Evolutionary conservation across 1,140 invertebrate genomes (phyloP).

Genomic region (Drosophila paulistorum): DNA sequence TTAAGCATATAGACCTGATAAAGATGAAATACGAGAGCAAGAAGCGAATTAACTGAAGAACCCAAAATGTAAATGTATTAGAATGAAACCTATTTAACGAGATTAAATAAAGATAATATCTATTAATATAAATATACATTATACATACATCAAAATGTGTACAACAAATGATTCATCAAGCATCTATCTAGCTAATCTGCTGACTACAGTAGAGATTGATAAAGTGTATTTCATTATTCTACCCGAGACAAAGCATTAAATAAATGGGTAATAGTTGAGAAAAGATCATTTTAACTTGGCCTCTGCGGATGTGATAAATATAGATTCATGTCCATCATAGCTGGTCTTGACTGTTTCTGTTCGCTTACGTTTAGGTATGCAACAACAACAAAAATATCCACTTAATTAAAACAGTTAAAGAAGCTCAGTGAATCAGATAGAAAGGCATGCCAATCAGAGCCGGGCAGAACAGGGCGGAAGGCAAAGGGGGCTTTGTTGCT

Average conservation of each 20-base stretch:
- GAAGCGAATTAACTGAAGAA: conserved; percentile 29
- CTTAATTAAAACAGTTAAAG: conserved; percentile 18
- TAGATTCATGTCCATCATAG: background rate
- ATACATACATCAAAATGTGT: background rate
- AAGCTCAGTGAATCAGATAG: conserved; percentile 31
- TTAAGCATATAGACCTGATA: conserved; percentile 15
- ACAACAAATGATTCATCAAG: background rate
- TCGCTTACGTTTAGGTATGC: background rate
- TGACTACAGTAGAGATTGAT: too few species aligned
- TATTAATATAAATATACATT: conserved; percentile 5
- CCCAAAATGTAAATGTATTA: conserved; percentile 58
- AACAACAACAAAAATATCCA: background rate
- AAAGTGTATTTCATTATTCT: too few species aligned
- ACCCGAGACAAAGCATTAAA: too few species aligned
- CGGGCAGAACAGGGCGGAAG: too few species aligned
- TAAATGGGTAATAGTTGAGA: too few species aligned
- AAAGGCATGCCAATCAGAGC: conserved; percentile 55
- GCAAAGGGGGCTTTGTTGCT: too few species aligned
- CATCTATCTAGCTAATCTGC: too few species aligned
- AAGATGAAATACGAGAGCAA: background rate
- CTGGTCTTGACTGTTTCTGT: background rate
- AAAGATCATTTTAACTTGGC: too few species aligned
- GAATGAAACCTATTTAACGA: conserved; percentile 67
- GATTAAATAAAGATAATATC: conserved; percentile 72
- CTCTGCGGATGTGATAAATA: too few species aligned